phyloP scores from a whole-genome alignment of 2,888 invertebrate genomes.

The Diadromus collaris region DNA sequence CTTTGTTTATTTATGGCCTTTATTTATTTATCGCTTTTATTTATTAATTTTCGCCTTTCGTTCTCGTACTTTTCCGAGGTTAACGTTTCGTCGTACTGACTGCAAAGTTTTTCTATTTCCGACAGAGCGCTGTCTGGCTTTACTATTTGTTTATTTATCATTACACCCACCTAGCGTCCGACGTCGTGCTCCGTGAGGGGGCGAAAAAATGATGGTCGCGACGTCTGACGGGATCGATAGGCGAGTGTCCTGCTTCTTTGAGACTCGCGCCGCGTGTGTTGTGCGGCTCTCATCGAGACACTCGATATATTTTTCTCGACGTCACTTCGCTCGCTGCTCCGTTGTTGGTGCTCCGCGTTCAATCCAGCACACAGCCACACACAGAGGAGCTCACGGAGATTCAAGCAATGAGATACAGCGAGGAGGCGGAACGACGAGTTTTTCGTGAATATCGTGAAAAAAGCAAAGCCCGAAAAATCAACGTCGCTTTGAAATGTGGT shows the following conservation, averaged over 20 bases:
- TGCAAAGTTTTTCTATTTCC: background rate
- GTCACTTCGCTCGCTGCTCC: slow-evolving; percentile 33
- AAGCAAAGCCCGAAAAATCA: slow-evolving; percentile 49
- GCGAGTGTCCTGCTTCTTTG: slow-evolving; percentile 15
- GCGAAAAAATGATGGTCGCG: slow-evolving; percentile 2
- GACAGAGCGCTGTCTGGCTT: background rate
- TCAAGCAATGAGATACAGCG: slow-evolving; percentile 71
- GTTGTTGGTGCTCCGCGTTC: slow-evolving; percentile 28
- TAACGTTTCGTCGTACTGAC: background rate
- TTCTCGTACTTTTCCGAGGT: background rate
- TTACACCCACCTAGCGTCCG: background rate
- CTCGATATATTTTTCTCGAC: slow-evolving; percentile 68
- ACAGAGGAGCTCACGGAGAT: slow-evolving; percentile 57
- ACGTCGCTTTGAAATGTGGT: slow-evolving; percentile 7
- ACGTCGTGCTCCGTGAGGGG: background rate
- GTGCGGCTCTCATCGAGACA: slow-evolving; percentile 23
- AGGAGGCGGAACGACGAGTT: slow-evolving; percentile 67
- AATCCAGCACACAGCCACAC: slow-evolving; percentile 35
- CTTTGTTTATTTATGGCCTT: too few relatives aligned
- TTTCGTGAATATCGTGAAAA: slow-evolving; percentile 55
- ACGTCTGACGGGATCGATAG: slow-evolving; percentile 16
- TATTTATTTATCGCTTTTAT: too few relatives aligned
- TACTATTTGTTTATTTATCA: slow-evolving; percentile 4
- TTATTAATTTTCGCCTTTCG: too few relatives aligned
- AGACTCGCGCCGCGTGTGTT: slow-evolving; percentile 2